A percentile compares a stretch with the other conserved stretches of the same genome.
These are phyloP conservation scores for Plotosus lineatus DNA, from an alignment of 2,113 vertebrate species.

Conservation along the genomic window DNA sequence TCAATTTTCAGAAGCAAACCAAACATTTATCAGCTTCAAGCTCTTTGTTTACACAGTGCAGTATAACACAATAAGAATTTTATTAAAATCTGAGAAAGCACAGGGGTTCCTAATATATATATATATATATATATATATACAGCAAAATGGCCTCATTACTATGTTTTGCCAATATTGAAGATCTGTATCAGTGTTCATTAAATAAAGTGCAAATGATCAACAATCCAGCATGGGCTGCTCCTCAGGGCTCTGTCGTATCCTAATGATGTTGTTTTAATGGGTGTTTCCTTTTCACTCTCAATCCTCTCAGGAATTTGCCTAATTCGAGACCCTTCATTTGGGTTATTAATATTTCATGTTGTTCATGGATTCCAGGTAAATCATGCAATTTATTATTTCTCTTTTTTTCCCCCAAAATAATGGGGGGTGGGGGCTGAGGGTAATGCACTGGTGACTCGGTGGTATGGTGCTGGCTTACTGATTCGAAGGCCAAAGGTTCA, in stretches of 20 bases:
- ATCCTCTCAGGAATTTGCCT: constrained; percentile 48
- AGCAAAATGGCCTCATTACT: constrained; percentile 57
- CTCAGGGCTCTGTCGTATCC: constrained; percentile 54
- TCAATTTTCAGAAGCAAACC: background rate
- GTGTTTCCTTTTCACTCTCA: constrained; percentile 50
- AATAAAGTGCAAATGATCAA: constrained; percentile 60
- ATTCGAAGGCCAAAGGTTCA: too few species aligned
- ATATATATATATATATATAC: too few species aligned
- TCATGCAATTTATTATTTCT: constrained; percentile 10
- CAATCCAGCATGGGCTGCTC: constrained; percentile 54
- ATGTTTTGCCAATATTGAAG: constrained; percentile 62
- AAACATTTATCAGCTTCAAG: background rate
- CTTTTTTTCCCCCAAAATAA: background rate
- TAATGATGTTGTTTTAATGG: constrained; percentile 64
- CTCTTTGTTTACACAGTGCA: constrained; percentile 30
- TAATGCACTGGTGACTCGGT: too few species aligned
- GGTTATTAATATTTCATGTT: constrained; percentile 59
- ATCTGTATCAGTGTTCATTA: constrained; percentile 59
- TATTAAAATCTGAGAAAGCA: constrained; percentile 50
- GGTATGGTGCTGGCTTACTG: too few species aligned
- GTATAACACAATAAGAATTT: constrained; percentile 37
- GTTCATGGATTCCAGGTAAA: constrained; percentile 50
- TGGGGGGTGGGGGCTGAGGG: too few species aligned
- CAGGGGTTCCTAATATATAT: constrained; percentile 54
- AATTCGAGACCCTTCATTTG: constrained; percentile 55